Evolutionary conservation across 2,113 vertebrate genomes (phyloP).

Genomic region (Pyrgilauda ruficollis): DNA sequence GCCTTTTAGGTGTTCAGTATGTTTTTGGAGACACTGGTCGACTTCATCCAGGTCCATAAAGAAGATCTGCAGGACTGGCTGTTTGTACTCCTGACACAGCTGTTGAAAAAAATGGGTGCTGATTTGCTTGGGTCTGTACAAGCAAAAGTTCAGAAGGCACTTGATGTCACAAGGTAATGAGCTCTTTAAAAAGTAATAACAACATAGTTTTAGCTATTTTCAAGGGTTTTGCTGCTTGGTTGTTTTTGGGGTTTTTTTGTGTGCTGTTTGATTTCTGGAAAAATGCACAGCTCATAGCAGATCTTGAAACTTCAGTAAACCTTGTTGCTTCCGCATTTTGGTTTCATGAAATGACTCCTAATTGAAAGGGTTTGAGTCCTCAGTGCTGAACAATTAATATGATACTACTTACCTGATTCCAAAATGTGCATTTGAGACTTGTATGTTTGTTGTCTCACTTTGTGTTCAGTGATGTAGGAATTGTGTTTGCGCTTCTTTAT

Average conservation of each 20-base stretch:
- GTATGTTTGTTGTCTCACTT: not conserved
- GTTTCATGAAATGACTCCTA: not conserved
- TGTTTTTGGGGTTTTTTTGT: not conserved
- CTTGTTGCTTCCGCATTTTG: not conserved
- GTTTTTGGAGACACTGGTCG: slow-evolving; percentile 97
- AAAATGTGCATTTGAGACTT: not conserved
- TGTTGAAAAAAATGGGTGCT: slow-evolving; percentile 98
- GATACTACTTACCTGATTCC: not conserved
- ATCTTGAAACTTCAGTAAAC: not conserved
- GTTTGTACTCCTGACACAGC: slow-evolving; percentile 91
- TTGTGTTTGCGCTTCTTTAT: not conserved
- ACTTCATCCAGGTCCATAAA: slow-evolving; percentile 95
- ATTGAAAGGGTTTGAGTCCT: not conserved
- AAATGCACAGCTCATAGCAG: not conserved
- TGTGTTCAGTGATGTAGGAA: not conserved
- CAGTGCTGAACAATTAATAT: not conserved
- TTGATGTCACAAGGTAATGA: slow-evolving; percentile 91
- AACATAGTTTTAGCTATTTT: not conserved
- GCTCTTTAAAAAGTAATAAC: not conserved
- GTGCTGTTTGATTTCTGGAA: not conserved
- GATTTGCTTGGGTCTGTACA: slow-evolving; percentile 97
- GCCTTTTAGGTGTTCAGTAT: slow-evolving; percentile 93
- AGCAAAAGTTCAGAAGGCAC: slow-evolving; percentile 95
- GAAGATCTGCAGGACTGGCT: slow-evolving; percentile 97
- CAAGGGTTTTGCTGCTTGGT: not conserved